These are phyloP conservation scores for Netelia melanura DNA, from an alignment of 2,888 invertebrate genomes.

Conservation along the genomic window DNA sequence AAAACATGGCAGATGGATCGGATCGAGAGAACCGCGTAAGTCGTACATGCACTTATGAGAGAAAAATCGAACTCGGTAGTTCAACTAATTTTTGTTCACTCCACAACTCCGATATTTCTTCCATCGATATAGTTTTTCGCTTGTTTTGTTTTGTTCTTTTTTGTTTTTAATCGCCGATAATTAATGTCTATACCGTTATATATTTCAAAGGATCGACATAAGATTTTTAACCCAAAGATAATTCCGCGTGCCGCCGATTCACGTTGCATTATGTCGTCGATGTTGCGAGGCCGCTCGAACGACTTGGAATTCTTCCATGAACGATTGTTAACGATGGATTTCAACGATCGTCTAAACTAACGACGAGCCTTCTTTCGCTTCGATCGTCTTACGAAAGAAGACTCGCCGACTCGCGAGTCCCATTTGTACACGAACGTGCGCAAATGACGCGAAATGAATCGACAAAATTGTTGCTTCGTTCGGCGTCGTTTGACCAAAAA, in stretches of 20 bases:
- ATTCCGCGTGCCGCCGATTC: slow-evolving; percentile 43
- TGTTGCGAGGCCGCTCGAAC: not conserved
- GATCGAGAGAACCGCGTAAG: slow-evolving; percentile 37
- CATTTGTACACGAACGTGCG: not conserved
- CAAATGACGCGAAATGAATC: slow-evolving; percentile 54
- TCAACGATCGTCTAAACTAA: not conserved
- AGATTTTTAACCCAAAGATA: slow-evolving; percentile 64
- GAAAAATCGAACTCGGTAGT: slow-evolving; percentile 49
- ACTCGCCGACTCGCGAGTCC: not conserved
- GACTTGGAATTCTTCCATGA: not conserved
- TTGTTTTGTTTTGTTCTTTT: slow-evolving; percentile 1
- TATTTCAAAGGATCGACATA: slow-evolving; percentile 43
- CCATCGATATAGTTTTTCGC: not conserved
- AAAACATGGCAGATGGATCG: slow-evolving; percentile 28
- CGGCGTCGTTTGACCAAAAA: slow-evolving; percentile 40
- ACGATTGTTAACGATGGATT: not conserved
- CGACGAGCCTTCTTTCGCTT: not conserved
- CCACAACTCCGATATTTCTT: not conserved
- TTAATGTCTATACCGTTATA: slow-evolving; percentile 12
- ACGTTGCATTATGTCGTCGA: not conserved
- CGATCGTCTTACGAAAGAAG: slow-evolving; percentile 7
- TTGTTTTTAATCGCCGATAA: not conserved
- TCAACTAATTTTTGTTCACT: slow-evolving; percentile 37
- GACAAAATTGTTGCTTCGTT: slow-evolving; percentile 47
- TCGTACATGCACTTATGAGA: slow-evolving; percentile 29